Percentiles rank a stretch among this genome's conserved stretches.
Conservation (phyloP, 1,140 invertebrate species). For the Tetramorium alpestre region DNA sequence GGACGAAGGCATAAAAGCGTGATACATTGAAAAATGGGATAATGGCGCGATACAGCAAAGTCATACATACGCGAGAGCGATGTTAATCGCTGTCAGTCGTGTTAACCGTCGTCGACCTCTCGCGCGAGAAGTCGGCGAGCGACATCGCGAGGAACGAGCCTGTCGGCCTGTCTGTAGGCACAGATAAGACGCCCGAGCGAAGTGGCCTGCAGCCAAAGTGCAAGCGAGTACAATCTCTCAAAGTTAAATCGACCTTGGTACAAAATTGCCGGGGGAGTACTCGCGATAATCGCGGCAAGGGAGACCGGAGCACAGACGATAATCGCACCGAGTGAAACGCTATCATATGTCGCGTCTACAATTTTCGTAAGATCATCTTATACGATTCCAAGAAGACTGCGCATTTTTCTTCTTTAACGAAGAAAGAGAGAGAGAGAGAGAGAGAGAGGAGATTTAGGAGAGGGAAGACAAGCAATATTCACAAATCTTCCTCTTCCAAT, state of each 20-base stretch:
- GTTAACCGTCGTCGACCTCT: slow-evolving; percentile 52
- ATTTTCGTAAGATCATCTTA: slow-evolving; percentile 69
- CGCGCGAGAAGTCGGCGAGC: slow-evolving; percentile 42
- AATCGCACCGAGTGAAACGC: slow-evolving; percentile 57
- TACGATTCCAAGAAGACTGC: slow-evolving; percentile 60
- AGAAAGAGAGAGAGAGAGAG: neutral
- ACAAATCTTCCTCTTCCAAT: slow-evolving; percentile 5
- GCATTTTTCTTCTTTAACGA: neutral
- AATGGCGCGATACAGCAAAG: slow-evolving; percentile 44
- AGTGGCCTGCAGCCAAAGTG: slow-evolving; percentile 58
- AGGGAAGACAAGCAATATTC: neutral
- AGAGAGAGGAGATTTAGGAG: neutral
- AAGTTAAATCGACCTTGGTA: slow-evolving; percentile 61
- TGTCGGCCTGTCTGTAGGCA: slow-evolving; percentile 34
- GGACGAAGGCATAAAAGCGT: slow-evolving; percentile 8
- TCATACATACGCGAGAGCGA: slow-evolving; percentile 40
- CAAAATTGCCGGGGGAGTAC: slow-evolving; percentile 40
- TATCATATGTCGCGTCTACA: slow-evolving; percentile 58
- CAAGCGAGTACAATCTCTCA: slow-evolving; percentile 54
- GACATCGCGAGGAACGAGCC: slow-evolving; percentile 53
- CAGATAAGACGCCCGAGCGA: slow-evolving; percentile 45
- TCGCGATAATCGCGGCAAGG: slow-evolving; percentile 36
- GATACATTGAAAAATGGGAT: slow-evolving; percentile 51
- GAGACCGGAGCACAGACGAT: slow-evolving; percentile 16
- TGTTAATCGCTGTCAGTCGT: slow-evolving; percentile 45